Evolutionary conservation across 2,113 vertebrate species (phyloP).

Genomic region (Vicugna pacos): DNA sequence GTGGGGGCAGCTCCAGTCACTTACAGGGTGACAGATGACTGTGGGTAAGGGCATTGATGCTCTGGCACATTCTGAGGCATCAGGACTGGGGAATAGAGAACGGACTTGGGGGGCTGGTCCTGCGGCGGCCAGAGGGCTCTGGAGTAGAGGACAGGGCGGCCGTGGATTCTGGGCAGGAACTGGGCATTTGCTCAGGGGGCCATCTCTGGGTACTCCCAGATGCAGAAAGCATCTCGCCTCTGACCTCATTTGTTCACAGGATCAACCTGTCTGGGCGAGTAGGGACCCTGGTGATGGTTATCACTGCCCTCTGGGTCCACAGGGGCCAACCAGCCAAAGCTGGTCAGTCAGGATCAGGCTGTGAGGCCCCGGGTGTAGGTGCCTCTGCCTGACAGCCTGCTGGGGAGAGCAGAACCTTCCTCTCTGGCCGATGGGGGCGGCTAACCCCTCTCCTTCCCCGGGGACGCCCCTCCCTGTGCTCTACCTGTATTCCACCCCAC

Average conservation of each 20-base stretch:
- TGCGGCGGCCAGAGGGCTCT: fast-evolving
- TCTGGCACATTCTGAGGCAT: not conserved
- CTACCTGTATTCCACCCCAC: not conserved
- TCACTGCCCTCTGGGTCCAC: too few relatives aligned
- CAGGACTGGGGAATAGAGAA: not conserved
- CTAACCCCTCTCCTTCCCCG: too few relatives aligned
- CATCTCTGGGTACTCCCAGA: not conserved
- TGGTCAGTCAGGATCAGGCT: not conserved
- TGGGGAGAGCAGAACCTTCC: not conserved
- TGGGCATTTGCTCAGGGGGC: not conserved
- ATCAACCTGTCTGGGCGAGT: fast-evolving
- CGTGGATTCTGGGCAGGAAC: not conserved
- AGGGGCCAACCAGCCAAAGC: not conserved
- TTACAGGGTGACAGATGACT: not conserved
- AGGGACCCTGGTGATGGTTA: fast-evolving
- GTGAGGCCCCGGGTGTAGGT: not conserved
- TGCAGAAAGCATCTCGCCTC: too few relatives aligned
- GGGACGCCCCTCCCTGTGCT: not conserved
- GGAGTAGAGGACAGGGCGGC: fast-evolving
- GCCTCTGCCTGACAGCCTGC: not conserved
- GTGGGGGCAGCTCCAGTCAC: not conserved
- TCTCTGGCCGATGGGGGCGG: not conserved
- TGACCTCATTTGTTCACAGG: fast-evolving
- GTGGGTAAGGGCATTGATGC: not conserved
- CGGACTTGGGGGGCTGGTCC: not conserved